phyloP scores from a whole-genome alignment of 2,888 invertebrate species.

The Agelastica alni region DNA sequence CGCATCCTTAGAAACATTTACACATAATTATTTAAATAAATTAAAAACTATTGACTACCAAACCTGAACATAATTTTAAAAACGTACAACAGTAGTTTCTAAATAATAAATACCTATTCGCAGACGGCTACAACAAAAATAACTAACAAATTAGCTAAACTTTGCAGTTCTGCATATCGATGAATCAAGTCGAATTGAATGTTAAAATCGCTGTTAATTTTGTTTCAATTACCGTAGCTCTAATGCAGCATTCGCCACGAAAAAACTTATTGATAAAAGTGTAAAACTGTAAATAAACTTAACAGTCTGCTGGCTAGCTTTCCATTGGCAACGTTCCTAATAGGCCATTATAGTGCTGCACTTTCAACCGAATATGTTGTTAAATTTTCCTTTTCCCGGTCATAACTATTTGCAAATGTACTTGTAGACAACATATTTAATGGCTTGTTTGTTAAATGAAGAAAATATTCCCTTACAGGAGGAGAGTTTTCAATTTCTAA shows the following conservation, averaged over 20 bases:
- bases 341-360: conserved; percentile 38
- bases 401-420: conserved; percentile 35
- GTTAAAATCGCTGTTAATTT: conserved; percentile 27
- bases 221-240: conserved; percentile 27
- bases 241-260: conserved; percentile 25
- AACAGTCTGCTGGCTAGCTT: conserved; percentile 35
- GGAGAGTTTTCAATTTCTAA: background rate
- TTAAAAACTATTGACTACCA: no score
- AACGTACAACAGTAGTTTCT: no score
- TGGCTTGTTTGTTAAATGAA: conserved; percentile 16
- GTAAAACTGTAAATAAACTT: conserved; percentile 39
- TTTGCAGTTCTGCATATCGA: background rate
- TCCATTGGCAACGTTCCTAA: conserved; percentile 44
- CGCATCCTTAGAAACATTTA: no score
- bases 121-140: background rate
- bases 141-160: background rate
- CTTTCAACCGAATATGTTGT: conserved; percentile 39
- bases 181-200: conserved; percentile 21
- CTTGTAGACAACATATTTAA: conserved; percentile 37
- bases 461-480: conserved; percentile 3
- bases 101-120: background rate
- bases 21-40: no score
- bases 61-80: no score
- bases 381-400: conserved; percentile 37
- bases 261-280: conserved; percentile 35